Conservation (phyloP, 2,888 invertebrate species). For the Chymomyza procnemis region DNA sequence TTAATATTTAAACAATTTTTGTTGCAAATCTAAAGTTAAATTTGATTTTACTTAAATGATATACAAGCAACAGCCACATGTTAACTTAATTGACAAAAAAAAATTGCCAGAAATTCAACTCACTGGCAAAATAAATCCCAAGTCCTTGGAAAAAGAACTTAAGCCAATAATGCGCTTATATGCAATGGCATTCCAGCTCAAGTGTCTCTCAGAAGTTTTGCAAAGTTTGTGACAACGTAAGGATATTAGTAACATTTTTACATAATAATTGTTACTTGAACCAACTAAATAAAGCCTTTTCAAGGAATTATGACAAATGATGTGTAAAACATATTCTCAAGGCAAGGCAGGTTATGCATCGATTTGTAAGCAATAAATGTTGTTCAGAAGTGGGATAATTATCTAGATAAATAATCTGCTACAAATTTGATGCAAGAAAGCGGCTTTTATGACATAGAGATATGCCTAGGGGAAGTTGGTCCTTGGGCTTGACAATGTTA, state of each 20-base stretch:
- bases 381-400: no score
- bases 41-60: no score
- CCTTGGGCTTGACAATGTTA: no score
- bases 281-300: neutral
- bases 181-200: neutral
- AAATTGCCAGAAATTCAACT: neutral
- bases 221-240: neutral
- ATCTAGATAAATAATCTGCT: no score
- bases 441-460: no score
- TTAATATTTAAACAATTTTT: no score
- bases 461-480: no score
- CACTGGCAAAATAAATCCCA: neutral
- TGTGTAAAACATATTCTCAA: neutral
- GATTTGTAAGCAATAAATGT: no score
- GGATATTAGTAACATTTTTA: no score
- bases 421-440: no score
- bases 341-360: neutral
- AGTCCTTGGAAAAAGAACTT: neutral
- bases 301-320: neutral
- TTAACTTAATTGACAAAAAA: neutral
- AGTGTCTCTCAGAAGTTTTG: neutral
- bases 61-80: no score
- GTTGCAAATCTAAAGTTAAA: no score
- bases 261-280: neutral
- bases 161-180: neutral